Conservation (phyloP, 2,113 vertebrate genomes). For the Alligator mississippiensis region DNA sequence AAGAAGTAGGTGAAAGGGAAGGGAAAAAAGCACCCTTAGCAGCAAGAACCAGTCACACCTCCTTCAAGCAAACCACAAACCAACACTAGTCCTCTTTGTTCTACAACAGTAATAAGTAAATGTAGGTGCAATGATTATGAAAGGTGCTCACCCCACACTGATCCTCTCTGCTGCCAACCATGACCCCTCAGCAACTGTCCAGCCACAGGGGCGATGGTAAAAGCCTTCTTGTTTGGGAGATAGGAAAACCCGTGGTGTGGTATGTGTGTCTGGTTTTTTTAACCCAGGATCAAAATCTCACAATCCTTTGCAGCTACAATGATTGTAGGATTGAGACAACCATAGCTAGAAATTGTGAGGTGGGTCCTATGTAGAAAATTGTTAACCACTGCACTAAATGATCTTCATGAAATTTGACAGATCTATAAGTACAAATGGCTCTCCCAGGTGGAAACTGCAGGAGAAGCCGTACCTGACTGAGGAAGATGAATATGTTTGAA, state of each 20-base stretch:
- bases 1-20: not conserved
- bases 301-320: not conserved
- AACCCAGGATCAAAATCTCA: fast-evolving
- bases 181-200: not conserved
- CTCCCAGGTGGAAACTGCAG: not conserved
- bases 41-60: not conserved
- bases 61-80: not conserved
- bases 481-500: not conserved
- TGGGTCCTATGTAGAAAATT: not conserved
- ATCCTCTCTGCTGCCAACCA: not conserved
- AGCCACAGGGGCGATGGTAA: not conserved
- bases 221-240: not conserved
- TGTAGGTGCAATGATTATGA: not conserved
- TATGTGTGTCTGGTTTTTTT: too few relatives aligned
- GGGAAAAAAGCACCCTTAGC: not conserved
- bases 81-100: not conserved
- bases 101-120: not conserved
- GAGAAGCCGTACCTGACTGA: not conserved
- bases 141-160: not conserved
- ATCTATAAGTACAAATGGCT: not conserved
- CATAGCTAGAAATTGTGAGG: not conserved
- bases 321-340: not conserved
- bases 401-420: not conserved
- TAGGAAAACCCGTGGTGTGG: not conserved
- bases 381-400: not conserved